A percentile compares a stretch with the other conserved stretches of the same genome.
These are phyloP conservation scores for Entomobrya proxima DNA, from an alignment of 2,888 invertebrate species.

Conservation along the genomic window DNA sequence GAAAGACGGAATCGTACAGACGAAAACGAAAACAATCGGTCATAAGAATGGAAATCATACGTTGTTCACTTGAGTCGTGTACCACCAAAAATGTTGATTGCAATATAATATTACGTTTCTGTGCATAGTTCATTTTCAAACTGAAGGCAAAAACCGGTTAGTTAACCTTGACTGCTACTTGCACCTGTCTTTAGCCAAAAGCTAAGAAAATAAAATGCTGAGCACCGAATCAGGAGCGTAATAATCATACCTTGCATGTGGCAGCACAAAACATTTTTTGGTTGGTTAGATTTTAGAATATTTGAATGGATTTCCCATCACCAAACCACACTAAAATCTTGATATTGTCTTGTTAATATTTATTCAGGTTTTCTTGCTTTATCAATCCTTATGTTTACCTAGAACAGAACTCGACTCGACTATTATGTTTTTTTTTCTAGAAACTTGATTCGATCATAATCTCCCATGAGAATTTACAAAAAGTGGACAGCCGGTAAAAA, in stretches of 20 bases:
- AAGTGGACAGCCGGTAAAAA: conserved; percentile 50
- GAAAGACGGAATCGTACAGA: no score
- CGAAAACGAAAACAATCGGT: no score
- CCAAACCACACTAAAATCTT: not conserved
- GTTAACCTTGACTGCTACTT: no score
- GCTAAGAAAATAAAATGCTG: no score
- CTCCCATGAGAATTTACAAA: conserved; percentile 21
- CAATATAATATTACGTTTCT: no score
- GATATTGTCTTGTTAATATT: conserved; percentile 38
- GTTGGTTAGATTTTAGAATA: not conserved
- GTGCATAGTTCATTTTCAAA: no score
- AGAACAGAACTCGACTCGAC: not conserved
- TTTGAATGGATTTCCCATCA: conserved; percentile 18
- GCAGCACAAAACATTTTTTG: not conserved
- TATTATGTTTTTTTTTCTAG: conserved; percentile 22
- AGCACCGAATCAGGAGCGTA: not conserved
- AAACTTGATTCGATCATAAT: conserved; percentile 53
- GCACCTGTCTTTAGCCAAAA: no score
- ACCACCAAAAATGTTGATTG: no score
- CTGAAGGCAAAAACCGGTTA: no score
- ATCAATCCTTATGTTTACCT: conserved; percentile 19
- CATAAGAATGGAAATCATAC: no score
- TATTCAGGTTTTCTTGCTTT: conserved; percentile 22
- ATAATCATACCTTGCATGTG: not conserved
- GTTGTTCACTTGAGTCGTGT: no score